Evolutionary conservation across 2,888 invertebrate species (phyloP).

Genomic region (Lymantria monacha): DNA sequence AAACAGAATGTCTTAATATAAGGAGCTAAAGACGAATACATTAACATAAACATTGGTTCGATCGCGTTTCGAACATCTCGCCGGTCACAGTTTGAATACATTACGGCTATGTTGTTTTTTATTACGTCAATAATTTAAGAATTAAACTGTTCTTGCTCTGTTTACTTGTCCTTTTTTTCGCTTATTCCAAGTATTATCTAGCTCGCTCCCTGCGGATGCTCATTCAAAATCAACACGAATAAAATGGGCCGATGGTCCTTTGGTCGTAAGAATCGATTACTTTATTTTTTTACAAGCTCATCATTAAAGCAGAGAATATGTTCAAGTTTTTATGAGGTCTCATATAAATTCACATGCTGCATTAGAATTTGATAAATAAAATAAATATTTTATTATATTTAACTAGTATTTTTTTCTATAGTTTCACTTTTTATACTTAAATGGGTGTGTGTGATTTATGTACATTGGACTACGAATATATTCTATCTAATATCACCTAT

Average conservation of each 20-base stretch:
- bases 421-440: neutral
- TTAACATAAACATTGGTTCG: slow-evolving; percentile 75
- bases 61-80: slow-evolving; percentile 58
- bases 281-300: slow-evolving; percentile 52
- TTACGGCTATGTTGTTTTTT: slow-evolving; percentile 65
- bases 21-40: slow-evolving; percentile 46
- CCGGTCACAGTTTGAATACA: slow-evolving; percentile 68
- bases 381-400: slow-evolving; percentile 10
- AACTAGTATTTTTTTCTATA: neutral
- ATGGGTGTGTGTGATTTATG: too few species aligned
- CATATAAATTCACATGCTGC: slow-evolving; percentile 27
- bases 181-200: slow-evolving; percentile 31
- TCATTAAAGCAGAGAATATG: slow-evolving; percentile 44
- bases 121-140: slow-evolving; percentile 70
- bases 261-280: slow-evolving; percentile 61
- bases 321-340: slow-evolving; percentile 35
- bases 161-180: slow-evolving; percentile 36
- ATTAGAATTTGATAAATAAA: slow-evolving; percentile 9
- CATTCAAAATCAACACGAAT: slow-evolving; percentile 31
- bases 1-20: slow-evolving; percentile 69
- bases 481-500: too few species aligned
- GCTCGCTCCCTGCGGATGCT: slow-evolving; percentile 42
- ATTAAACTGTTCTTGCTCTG: slow-evolving; percentile 57
- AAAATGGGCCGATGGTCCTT: slow-evolving; percentile 36
- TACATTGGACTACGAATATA: too few species aligned